Percentiles rank a stretch among this genome's conserved stretches.
These are phyloP conservation scores for Sminthurinus aureus DNA, from an alignment of 2,888 invertebrate genomes.

Conservation along the genomic window DNA sequence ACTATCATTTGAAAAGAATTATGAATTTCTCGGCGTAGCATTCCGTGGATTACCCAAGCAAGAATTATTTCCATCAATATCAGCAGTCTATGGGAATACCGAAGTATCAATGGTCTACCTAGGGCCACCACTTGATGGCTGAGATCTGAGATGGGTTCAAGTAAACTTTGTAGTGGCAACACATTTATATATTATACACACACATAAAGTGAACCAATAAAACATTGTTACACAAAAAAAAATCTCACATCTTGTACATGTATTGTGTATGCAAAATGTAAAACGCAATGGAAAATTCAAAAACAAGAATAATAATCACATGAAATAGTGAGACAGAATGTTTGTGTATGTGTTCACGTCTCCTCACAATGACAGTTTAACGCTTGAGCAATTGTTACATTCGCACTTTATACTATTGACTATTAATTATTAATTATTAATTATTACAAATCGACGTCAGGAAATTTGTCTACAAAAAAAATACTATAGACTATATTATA, in stretches of 20 bases:
- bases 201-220: too few species aligned
- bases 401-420: constrained; percentile 10
- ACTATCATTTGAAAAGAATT: constrained; percentile 96
- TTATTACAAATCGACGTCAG: background rate
- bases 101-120: constrained; percentile 99
- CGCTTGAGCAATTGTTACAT: constrained; percentile 18
- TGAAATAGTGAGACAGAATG: background rate
- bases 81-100: constrained; percentile 98
- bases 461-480: too few species aligned
- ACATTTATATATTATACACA: too few species aligned
- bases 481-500: too few species aligned
- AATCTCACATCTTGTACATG: too few species aligned
- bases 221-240: too few species aligned
- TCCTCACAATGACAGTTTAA: background rate
- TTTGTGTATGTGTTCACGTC: background rate
- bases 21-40: constrained; percentile 97
- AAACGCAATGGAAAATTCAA: background rate
- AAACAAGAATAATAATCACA: background rate
- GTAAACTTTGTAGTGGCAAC: too few species aligned
- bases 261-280: too few species aligned
- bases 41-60: constrained; percentile 74
- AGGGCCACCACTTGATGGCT: constrained; percentile 96
- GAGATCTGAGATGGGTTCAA: constrained; percentile 62
- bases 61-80: constrained; percentile 93
- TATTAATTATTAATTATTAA: background rate